phyloP scores from a whole-genome alignment of 2,113 vertebrate genomes.

The Protobothrops mucrosquamatus region DNA sequence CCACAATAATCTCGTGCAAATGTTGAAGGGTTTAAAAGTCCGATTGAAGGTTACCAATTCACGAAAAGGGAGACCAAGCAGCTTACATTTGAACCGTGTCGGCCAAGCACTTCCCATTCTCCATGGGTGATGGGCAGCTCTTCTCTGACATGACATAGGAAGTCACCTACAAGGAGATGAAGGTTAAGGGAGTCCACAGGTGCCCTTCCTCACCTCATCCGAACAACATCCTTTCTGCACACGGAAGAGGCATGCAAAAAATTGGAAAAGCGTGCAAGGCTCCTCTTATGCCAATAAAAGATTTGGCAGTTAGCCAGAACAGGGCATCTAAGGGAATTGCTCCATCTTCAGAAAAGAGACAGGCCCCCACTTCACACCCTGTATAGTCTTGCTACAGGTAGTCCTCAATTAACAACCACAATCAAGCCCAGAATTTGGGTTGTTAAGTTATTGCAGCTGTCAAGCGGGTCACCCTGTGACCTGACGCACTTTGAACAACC shows the following conservation, averaged over 20 bases:
- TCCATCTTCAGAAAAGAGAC: background rate
- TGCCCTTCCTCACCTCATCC: background rate
- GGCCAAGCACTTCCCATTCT: conserved; percentile 83
- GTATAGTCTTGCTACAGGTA: background rate
- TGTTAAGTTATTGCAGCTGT: background rate
- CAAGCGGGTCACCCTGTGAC: background rate
- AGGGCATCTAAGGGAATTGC: no score
- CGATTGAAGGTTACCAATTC: background rate
- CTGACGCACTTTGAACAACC: background rate
- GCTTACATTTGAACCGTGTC: conserved; percentile 79
- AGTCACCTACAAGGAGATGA: conserved; percentile 68
- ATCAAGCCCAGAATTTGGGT: background rate
- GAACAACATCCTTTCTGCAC: background rate
- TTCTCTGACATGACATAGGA: conserved; percentile 79
- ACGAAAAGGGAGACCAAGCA: conserved; percentile 1
- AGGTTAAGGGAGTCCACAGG: rapidly evolving
- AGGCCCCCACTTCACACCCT: background rate
- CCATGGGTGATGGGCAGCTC: conserved; percentile 76
- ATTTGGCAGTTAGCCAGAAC: background rate
- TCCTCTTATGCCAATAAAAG: background rate
- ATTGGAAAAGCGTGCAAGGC: background rate
- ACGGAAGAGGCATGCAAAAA: background rate
- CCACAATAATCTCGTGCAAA: background rate
- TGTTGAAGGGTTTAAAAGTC: background rate
- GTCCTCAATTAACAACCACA: background rate